Percentiles rank a stretch among this genome's conserved stretches.
These are phyloP conservation scores for Enteromius mattozi DNA, from an alignment of 2,797 vertebrate genomes.

Conservation along the genomic window DNA sequence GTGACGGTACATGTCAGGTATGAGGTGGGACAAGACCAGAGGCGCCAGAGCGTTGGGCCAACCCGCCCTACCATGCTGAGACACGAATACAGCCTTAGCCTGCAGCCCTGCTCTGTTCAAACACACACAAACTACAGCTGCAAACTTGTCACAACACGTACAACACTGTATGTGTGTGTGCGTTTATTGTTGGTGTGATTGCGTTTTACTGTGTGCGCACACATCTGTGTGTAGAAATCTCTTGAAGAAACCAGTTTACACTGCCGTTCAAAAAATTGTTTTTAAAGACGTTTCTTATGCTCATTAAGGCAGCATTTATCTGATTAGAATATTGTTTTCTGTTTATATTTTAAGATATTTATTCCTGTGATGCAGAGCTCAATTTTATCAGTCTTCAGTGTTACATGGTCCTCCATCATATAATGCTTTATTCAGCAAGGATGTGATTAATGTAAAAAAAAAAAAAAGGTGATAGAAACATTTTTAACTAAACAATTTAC, in stretches of 20 bases:
- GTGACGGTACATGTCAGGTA: slow-evolving; percentile 95
- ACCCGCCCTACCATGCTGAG: slow-evolving; percentile 88
- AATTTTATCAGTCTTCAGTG: not conserved
- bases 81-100: slow-evolving; percentile 86
- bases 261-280: not conserved
- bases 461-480: not conserved
- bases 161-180: slow-evolving; percentile 65
- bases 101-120: slow-evolving; percentile 73
- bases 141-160: slow-evolving; percentile 87
- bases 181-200: slow-evolving; percentile 47
- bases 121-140: slow-evolving; percentile 83
- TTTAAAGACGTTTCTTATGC: not conserved
- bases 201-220: slow-evolving; percentile 33
- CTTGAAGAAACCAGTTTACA: not conserved
- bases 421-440: not conserved
- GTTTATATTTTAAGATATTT: not conserved
- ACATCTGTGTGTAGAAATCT: slow-evolving; percentile 9
- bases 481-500: too few relatives aligned
- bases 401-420: not conserved
- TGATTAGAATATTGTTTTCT: not conserved
- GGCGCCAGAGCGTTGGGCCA: slow-evolving; percentile 92
- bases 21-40: slow-evolving; percentile 98
- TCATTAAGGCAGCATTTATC: not conserved
- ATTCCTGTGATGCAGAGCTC: not conserved
- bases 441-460: not conserved